These are phyloP conservation scores for Poeciliopsis presidionis DNA, from an alignment of 2,797 vertebrate species.

Conservation along the genomic window DNA sequence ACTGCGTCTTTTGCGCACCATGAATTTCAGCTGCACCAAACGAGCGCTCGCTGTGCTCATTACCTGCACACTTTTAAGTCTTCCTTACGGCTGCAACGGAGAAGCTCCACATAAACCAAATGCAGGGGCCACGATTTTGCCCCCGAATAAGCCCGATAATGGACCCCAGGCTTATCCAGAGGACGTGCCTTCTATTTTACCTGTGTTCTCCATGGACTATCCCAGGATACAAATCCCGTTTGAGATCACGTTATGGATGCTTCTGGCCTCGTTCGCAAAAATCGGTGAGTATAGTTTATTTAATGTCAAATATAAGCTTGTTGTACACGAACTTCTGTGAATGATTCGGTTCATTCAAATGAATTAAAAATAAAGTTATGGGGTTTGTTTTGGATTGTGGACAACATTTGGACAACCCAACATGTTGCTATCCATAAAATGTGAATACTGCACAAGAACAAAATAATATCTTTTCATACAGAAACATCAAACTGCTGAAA, in stretches of 20 bases:
- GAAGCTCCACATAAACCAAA: slow-evolving; percentile 54
- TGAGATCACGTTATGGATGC: slow-evolving; percentile 94
- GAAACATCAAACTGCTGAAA: background rate
- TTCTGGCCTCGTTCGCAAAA: slow-evolving; percentile 94
- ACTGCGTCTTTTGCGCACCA: slow-evolving; percentile 19
- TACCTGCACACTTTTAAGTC: slow-evolving; percentile 31
- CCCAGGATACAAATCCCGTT: slow-evolving; percentile 92
- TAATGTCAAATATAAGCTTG: background rate
- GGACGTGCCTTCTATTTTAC: slow-evolving; percentile 78
- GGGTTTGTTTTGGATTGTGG: background rate
- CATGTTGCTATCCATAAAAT: background rate
- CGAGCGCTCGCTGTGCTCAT: slow-evolving; percentile 18
- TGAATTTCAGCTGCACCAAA: slow-evolving; percentile 38
- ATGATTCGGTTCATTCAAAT: background rate
- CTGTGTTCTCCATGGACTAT: slow-evolving; percentile 91
- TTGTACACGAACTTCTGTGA: background rate
- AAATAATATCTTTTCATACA: background rate
- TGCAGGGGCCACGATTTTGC: slow-evolving; percentile 49
- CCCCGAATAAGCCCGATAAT: slow-evolving; percentile 41
- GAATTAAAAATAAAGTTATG: background rate
- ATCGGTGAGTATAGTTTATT: slow-evolving; percentile 86
- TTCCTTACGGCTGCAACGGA: slow-evolving; percentile 49
- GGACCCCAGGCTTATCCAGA: slow-evolving; percentile 68
- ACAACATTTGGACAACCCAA: background rate
- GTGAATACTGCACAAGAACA: background rate